Evolutionary conservation across 2,797 vertebrate species (phyloP).

Genomic region (Cercopithecus petaurista): DNA sequence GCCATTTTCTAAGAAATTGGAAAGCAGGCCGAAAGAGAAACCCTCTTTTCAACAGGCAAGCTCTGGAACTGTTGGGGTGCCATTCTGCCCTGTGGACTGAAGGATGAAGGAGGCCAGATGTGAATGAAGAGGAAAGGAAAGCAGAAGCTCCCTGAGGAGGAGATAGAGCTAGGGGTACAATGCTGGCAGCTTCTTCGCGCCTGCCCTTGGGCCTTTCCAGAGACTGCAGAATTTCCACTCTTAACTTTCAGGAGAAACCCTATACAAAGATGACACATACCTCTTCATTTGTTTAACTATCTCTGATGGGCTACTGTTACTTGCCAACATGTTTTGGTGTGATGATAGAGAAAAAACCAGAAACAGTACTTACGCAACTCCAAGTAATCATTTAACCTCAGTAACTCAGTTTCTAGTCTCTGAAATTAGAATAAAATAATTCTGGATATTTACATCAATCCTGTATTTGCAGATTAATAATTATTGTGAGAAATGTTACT

Average conservation of each 20-base stretch:
- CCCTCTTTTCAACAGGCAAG: neutral
- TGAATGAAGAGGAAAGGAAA: neutral
- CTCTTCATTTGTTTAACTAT: neutral
- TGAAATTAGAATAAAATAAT: neutral
- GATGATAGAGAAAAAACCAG: neutral
- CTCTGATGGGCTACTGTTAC: neutral
- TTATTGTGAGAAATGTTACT: neutral
- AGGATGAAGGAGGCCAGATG: neutral
- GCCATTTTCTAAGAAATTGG: neutral
- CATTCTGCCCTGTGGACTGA: neutral
- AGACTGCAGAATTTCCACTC: neutral
- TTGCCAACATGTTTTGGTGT: neutral
- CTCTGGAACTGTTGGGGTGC: neutral
- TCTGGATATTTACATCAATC: neutral
- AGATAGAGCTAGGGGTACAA: too few relatives aligned
- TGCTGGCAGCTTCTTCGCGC: neutral
- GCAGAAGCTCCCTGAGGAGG: neutral
- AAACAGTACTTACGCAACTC: neutral
- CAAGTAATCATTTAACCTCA: neutral
- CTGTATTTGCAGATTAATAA: neutral
- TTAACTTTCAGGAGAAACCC: neutral
- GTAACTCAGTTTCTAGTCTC: neutral
- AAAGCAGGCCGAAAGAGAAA: neutral
- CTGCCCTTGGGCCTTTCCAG: neutral
- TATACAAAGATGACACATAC: neutral